Evolutionary conservation across 2,797 vertebrate genomes (phyloP).

Genomic region (Coreius guichenoti): DNA sequence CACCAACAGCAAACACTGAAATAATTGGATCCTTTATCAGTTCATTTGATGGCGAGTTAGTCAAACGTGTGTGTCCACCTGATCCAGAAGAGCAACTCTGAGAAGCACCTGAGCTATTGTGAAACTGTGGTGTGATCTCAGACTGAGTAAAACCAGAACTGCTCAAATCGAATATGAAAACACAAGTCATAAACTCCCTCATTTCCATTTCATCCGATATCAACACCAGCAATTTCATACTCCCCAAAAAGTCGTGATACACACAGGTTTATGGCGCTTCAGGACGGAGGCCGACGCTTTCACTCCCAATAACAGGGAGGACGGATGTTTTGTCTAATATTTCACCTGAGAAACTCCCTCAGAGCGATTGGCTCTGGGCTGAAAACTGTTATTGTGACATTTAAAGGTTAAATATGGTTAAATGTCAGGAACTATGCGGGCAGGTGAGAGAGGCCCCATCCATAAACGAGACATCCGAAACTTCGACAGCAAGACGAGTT

Average conservation of each 20-base stretch:
- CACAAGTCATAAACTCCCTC: slow-evolving; percentile 42
- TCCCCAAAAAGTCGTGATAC: not conserved
- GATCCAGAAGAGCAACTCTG: not conserved
- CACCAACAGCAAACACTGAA: not conserved
- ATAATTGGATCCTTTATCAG: not conserved
- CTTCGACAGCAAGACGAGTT: slow-evolving; percentile 69
- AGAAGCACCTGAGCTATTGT: slow-evolving; percentile 20
- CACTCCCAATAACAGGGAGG: slow-evolving; percentile 43
- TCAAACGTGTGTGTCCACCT: not conserved
- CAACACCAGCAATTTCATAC: slow-evolving; percentile 46
- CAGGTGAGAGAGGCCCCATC: slow-evolving; percentile 73
- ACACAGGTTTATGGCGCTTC: not conserved
- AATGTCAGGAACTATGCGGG: slow-evolving; percentile 79
- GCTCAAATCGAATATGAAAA: slow-evolving; percentile 41
- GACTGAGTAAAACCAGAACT: slow-evolving; percentile 53
- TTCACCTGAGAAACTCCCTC: slow-evolving; percentile 66
- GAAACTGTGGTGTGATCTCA: slow-evolving; percentile 57
- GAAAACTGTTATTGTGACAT: slow-evolving; percentile 78
- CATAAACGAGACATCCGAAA: slow-evolving; percentile 74
- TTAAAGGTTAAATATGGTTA: slow-evolving; percentile 78
- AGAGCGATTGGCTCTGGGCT: slow-evolving; percentile 62
- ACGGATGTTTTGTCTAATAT: slow-evolving; percentile 64
- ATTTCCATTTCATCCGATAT: slow-evolving; percentile 61
- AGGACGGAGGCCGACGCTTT: not conserved
- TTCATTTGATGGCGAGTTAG: not conserved